Evolutionary conservation across 2,797 vertebrate genomes (phyloP).

Genomic region (Karalla daura): DNA sequence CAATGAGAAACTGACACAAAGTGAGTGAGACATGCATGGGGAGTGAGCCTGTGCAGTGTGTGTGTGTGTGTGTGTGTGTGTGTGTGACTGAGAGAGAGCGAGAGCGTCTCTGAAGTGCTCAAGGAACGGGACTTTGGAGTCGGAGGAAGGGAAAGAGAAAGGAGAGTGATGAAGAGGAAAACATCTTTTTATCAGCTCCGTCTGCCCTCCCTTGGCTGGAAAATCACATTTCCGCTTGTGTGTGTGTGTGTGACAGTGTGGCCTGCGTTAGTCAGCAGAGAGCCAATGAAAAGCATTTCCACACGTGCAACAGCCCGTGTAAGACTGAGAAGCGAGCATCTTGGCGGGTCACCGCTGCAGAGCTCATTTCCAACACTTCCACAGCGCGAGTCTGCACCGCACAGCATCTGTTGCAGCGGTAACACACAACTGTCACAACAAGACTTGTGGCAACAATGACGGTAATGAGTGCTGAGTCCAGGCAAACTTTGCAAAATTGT

Average conservation of each 20-base stretch:
- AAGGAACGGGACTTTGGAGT: constrained; percentile 25
- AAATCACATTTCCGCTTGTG: constrained; percentile 48
- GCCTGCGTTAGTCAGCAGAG: constrained; percentile 55
- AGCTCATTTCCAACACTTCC: constrained; percentile 27
- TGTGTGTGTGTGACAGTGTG: constrained; percentile 16
- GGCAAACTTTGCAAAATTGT: background rate
- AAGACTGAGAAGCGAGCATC: constrained; percentile 20
- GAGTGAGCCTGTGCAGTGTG: background rate
- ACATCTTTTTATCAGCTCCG: constrained; percentile 56
- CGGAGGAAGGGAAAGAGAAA: constrained; percentile 54
- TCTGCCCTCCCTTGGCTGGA: constrained; percentile 63
- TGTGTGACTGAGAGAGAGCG: background rate
- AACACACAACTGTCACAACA: constrained; percentile 11
- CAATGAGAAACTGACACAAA: constrained; percentile 74
- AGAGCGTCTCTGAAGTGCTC: constrained; percentile 10
- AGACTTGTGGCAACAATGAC: background rate
- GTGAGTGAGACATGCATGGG: constrained; percentile 42
- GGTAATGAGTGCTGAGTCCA: background rate
- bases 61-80: constrained; percentile 1
- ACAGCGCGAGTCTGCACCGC: background rate
- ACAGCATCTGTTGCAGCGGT: background rate
- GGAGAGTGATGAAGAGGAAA: constrained; percentile 57
- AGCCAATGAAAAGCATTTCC: constrained; percentile 39
- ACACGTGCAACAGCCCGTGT: constrained; percentile 19
- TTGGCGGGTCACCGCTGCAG: constrained; percentile 5